Percentiles rank a stretch among this genome's conserved stretches.
Conservation (phyloP, 2,113 vertebrate species). For the Martes martes region DNA sequence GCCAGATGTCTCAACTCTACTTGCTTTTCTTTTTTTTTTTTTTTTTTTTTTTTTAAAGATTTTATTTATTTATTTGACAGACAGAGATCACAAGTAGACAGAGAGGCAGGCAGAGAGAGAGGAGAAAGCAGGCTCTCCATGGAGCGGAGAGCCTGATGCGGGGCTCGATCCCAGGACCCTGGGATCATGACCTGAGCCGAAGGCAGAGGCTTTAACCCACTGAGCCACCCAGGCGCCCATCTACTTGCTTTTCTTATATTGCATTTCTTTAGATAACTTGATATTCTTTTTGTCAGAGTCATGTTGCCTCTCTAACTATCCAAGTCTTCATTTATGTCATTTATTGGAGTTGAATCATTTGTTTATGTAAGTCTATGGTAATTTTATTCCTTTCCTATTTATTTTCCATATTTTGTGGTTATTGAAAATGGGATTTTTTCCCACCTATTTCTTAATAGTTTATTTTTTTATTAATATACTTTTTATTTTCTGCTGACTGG, state of each 20-base stretch:
- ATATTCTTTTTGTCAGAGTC: neutral
- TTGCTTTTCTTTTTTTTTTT: neutral
- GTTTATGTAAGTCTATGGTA: neutral
- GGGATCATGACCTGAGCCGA: too few relatives aligned
- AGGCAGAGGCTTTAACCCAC: too few relatives aligned
- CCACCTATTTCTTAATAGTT: neutral
- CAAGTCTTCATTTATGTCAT: neutral
- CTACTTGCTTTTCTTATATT: neutral
- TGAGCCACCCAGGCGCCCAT: too few relatives aligned
- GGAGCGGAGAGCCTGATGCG: too few relatives aligned
- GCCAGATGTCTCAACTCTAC: neutral
- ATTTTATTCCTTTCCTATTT: neutral
- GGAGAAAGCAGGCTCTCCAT: too few relatives aligned
- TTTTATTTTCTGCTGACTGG: neutral
- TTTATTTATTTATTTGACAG: too few relatives aligned
- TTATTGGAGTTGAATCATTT: neutral
- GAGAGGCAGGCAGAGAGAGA: too few relatives aligned
- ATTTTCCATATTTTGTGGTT: neutral
- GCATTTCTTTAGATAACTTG: neutral
- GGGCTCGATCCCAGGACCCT: too few relatives aligned
- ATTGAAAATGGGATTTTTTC: neutral
- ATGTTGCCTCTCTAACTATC: neutral
- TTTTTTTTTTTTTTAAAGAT: too few relatives aligned
- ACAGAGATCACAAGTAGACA: too few relatives aligned
- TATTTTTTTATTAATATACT: neutral